Evolutionary conservation across 2,113 vertebrate species (phyloP).

Genomic region (Syrmaticus mikado): DNA sequence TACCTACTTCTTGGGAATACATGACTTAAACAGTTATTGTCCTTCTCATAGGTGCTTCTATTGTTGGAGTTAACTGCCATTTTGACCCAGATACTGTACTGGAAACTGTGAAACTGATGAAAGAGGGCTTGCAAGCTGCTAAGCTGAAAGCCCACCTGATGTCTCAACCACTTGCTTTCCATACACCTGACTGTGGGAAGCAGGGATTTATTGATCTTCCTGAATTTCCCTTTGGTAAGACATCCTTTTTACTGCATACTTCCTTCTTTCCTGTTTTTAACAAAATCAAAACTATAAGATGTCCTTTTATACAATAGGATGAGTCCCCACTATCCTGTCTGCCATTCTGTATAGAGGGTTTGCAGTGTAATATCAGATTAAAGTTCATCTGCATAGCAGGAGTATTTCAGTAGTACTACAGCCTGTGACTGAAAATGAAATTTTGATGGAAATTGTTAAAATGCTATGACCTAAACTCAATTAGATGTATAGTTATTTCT

Average conservation of each 20-base stretch:
- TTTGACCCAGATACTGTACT: slow-evolving; percentile 91
- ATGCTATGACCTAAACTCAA: not conserved
- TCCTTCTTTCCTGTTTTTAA: not conserved
- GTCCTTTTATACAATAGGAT: not conserved
- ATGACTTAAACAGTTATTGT: not conserved
- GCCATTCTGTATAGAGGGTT: not conserved
- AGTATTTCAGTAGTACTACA: not conserved
- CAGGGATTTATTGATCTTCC: slow-evolving; percentile 98
- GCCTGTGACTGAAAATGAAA: not conserved
- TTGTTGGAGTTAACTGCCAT: slow-evolving; percentile 96
- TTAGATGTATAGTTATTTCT: not conserved
- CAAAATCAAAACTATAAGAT: not conserved
- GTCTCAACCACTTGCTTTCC: slow-evolving; percentile 91
- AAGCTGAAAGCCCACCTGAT: slow-evolving; percentile 92
- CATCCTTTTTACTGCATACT: not conserved
- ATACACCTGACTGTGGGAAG: slow-evolving; percentile 93
- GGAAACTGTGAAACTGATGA: slow-evolving; percentile 92
- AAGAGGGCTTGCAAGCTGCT: slow-evolving; percentile 88
- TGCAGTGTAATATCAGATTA: not conserved
- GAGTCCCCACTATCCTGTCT: not conserved
- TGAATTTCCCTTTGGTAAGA: slow-evolving; percentile 95
- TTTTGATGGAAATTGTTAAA: not conserved
- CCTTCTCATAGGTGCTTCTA: slow-evolving; percentile 85
- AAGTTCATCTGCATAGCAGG: not conserved
- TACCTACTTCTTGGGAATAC: not conserved